These are phyloP conservation scores for Sturnira hondurensis DNA, from an alignment of 2,113 vertebrate genomes.

Conservation along the genomic window DNA sequence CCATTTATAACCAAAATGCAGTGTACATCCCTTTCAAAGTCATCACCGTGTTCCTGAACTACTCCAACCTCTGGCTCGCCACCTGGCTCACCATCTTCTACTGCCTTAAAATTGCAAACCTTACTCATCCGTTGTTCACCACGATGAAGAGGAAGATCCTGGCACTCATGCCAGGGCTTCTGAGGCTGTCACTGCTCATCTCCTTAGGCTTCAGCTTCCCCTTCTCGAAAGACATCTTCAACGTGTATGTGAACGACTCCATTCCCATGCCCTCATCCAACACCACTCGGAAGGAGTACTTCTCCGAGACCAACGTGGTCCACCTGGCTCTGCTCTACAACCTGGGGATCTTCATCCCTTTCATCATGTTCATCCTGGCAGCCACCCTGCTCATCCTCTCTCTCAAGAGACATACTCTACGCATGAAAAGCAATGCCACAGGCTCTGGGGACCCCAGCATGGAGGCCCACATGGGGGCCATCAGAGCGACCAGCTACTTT, in stretches of 20 bases:
- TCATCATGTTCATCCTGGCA: slow-evolving; percentile 1
- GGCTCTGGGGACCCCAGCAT: slow-evolving; percentile 52
- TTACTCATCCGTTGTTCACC: slow-evolving; percentile 30
- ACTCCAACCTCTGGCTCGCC: slow-evolving; percentile 61
- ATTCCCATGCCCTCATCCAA: not conserved
- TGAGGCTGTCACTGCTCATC: slow-evolving; percentile 10
- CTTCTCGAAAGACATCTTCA: not conserved
- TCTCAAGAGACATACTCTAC: slow-evolving; percentile 41
- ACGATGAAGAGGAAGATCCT: slow-evolving; percentile 21
- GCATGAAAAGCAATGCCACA: slow-evolving; percentile 5
- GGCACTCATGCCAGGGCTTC: not conserved
- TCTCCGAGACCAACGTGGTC: not conserved
- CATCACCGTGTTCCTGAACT: slow-evolving; percentile 42
- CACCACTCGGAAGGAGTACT: not conserved
- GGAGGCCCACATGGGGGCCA: slow-evolving; percentile 57
- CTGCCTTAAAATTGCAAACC: slow-evolving; percentile 49
- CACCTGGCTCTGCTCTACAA: not conserved
- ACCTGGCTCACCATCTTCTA: slow-evolving; percentile 62
- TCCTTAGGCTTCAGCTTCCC: not conserved
- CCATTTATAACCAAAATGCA: slow-evolving; percentile 4
- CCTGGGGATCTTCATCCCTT: slow-evolving; percentile 2
- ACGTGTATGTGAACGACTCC: not conserved
- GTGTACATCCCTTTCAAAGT: slow-evolving; percentile 31
- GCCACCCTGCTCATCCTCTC: slow-evolving; percentile 49
- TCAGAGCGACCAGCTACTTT: slow-evolving; percentile 47